These are phyloP conservation scores for Hydropotes inermis DNA, from an alignment of 2,113 vertebrate species.

Conservation along the genomic window DNA sequence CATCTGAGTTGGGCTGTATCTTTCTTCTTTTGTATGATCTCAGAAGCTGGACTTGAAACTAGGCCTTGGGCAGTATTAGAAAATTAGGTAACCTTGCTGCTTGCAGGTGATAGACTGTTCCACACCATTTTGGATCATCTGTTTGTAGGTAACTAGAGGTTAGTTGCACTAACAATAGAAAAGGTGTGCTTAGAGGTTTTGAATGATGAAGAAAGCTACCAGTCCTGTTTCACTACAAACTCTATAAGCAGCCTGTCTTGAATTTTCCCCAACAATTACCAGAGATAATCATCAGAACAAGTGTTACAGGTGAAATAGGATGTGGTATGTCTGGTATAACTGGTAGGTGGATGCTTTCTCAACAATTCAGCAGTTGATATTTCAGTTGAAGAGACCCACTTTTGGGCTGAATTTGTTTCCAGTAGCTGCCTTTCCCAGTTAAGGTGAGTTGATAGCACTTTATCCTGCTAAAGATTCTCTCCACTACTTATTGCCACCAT, in stretches of 20 bases:
- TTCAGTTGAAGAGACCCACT: not conserved
- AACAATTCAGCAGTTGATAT: not conserved
- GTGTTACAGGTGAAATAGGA: not conserved
- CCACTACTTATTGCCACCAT: not conserved
- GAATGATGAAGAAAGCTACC: not conserved
- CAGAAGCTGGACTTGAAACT: conserved; percentile 2
- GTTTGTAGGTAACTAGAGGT: not conserved
- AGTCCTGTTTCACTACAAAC: not conserved
- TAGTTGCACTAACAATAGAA: not conserved
- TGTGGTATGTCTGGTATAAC: not conserved
- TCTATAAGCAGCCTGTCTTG: not conserved
- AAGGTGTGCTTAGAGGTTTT: not conserved
- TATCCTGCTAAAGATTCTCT: not conserved
- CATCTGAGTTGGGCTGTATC: not conserved
- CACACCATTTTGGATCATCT: not conserved
- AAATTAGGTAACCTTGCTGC: not conserved
- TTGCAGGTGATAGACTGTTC: not conserved
- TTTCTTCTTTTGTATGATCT: not conserved
- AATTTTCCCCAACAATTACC: not conserved
- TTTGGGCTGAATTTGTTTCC: not conserved
- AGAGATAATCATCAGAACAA: not conserved
- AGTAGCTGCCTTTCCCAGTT: not conserved
- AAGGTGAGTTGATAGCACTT: not conserved
- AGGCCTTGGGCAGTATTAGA: not conserved
- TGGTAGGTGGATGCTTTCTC: not conserved